Evolutionary conservation across 2,888 invertebrate genomes (phyloP).

Genomic region (Pteria penguin): DNA sequence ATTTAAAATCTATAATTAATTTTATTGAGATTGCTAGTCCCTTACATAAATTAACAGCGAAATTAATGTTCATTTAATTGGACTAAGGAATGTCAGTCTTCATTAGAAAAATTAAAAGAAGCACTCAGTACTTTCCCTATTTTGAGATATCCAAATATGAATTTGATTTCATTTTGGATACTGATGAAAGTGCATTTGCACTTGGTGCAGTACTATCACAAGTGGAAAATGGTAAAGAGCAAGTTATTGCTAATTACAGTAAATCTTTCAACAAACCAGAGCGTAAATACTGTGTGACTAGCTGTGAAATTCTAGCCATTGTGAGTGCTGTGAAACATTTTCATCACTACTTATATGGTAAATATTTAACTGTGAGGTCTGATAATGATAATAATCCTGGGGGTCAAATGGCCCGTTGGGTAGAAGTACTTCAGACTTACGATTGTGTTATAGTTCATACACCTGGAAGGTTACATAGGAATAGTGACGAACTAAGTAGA

Average conservation of each 20-base stretch:
- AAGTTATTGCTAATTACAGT: slow-evolving; percentile 1
- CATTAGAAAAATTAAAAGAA: neutral
- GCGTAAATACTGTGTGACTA: slow-evolving; percentile 9
- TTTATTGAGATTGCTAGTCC: neutral
- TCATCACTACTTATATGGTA: neutral
- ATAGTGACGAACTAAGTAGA: slow-evolving; percentile 8
- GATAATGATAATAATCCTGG: neutral
- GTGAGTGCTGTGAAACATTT: too few relatives aligned
- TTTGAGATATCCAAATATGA: neutral
- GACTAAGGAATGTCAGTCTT: neutral
- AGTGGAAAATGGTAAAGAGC: neutral
- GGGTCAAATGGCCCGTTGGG: slow-evolving; percentile 4
- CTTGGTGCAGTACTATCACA: neutral
- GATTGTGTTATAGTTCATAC: neutral
- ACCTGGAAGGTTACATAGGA: slow-evolving; percentile 1
- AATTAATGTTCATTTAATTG: neutral
- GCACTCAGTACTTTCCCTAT: neutral
- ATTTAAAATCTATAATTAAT: too few relatives aligned
- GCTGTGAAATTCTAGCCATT: neutral
- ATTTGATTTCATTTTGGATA: neutral
- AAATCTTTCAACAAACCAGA: neutral
- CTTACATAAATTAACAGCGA: slow-evolving; percentile 3
- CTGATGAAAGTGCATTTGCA: neutral
- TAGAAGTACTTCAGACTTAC: slow-evolving; percentile 3
- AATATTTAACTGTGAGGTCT: neutral